phyloP scores from a whole-genome alignment of 2,113 vertebrate genomes.

The Syngnathoides biaculeatus region DNA sequence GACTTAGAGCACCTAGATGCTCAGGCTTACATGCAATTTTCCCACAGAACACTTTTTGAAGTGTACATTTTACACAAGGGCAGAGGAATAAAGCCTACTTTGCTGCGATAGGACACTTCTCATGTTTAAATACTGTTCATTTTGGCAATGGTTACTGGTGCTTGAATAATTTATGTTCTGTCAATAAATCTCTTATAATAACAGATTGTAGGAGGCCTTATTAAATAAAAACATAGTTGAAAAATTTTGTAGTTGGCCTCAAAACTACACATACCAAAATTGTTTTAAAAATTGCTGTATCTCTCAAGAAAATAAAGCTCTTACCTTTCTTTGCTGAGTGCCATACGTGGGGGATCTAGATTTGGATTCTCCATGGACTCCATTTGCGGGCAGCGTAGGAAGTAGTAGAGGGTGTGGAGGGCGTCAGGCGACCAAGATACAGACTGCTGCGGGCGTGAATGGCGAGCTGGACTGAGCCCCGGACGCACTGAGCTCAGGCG shows the following conservation, averaged over 20 bases:
- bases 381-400: conserved; percentile 97
- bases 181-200: neutral
- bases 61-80: neutral
- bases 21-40: conserved; percentile 36
- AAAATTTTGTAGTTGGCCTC: neutral
- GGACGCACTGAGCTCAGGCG: conserved; percentile 82
- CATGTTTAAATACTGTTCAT: neutral
- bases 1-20: conserved; percentile 33
- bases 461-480: conserved; percentile 84
- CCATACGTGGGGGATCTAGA: conserved; percentile 94
- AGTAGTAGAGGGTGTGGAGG: conserved; percentile 98
- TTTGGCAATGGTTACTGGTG: neutral
- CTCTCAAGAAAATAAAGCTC: conserved; percentile 11
- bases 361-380: conserved; percentile 99
- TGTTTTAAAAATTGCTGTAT: neutral
- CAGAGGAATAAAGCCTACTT: neutral
- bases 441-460: conserved; percentile 81
- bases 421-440: conserved; percentile 95
- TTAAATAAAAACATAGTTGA: neutral
- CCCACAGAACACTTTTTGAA: conserved; percentile 21
- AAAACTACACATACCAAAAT: neutral
- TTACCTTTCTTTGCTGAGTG: conserved; percentile 93
- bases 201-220: too few species aligned
- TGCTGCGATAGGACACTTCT: neutral
- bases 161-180: neutral